Percentiles rank a stretch among this genome's conserved stretches.
These are phyloP conservation scores for Marcusenius ussheri DNA, from an alignment of 2,113 vertebrate species.

Conservation along the genomic window DNA sequence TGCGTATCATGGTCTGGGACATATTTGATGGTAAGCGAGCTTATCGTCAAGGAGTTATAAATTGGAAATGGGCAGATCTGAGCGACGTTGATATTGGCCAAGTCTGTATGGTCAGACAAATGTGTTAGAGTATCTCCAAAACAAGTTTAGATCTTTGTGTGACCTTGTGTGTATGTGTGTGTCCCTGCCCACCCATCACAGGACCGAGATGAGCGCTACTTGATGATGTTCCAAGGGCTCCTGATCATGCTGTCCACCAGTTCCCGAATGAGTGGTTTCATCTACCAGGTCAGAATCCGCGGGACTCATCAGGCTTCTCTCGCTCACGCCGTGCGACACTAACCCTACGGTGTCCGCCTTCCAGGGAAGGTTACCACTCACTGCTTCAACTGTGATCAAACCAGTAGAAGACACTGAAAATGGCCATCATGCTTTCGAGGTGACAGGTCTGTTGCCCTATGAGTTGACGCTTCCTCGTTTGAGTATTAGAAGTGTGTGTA, in stretches of 20 bases:
- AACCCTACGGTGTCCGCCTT: neutral
- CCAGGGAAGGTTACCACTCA: slow-evolving; percentile 19
- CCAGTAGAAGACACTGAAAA: neutral
- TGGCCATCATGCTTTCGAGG: slow-evolving; percentile 11
- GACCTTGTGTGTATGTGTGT: neutral
- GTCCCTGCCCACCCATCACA: slow-evolving; percentile 35
- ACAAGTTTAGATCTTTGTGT: neutral
- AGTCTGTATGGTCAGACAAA: neutral
- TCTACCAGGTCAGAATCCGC: slow-evolving; percentile 77
- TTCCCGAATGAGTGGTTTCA: slow-evolving; percentile 94
- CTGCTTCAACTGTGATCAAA: neutral
- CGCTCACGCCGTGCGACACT: neutral
- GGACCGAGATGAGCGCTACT: slow-evolving; percentile 87
- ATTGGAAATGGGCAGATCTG: neutral
- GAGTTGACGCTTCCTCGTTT: neutral
- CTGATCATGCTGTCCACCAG: slow-evolving; percentile 89
- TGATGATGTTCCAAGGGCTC: slow-evolving; percentile 86
- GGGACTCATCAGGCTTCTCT: neutral
- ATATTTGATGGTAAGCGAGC: neutral
- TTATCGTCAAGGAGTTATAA: too few species aligned
- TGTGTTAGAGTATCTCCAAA: neutral
- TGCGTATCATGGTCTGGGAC: neutral
- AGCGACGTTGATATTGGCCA: neutral
- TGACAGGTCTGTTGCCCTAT: slow-evolving; percentile 8
- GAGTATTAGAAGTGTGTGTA: neutral